Base-by-base conservation (phyloP, 2,797 vertebrate genomes). In the Lepilemur ruficaudatus region DNA sequence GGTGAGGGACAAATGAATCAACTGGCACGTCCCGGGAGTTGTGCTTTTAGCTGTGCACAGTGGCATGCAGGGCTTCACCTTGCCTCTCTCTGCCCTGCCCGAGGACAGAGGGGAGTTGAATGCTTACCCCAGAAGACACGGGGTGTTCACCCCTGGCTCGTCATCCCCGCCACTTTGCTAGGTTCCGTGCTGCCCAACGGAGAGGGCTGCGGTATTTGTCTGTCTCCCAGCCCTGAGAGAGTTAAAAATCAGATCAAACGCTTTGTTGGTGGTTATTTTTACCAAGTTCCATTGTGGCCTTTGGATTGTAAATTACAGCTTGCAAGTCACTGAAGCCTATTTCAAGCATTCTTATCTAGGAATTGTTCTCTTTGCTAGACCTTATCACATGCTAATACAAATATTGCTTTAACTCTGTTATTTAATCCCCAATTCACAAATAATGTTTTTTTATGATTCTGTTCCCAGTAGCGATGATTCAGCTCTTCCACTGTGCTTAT, bases 361-460 rank as follows among this genome's bases (percentile, higher is more conserved):
- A 87, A 87, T 50, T 76, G 84, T 80, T 96, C 30, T 0, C 69
- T 92, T 90, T 95, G 48, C 61, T 83, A 92, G 94, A 81, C 92
- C 69, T 96, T 95, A 95, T 89, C 88, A 75, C 11, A 43, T 4
- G 5, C n/a, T 69, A 91, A 79, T 73, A 43, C 89, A 97, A 95
- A 95, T 80, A 94, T 20, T 89, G 85, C 89, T 93, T 85, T 72
- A 89, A 82, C 69, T 89, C 89, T 95, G 73, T 23, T 97, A 82
- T 88, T 86, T 90, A 94, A 96, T 76, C 82, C 88, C 41, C 48
- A 90, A n/a, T 92, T 96, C 84, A 79, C 85, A 96, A 95, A 95
- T 91, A 93, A 30, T 35, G 0, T 61, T 67, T 72, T 72, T 95
- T 97, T 89, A 93, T 86, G 63, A 85, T 84, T 94, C 41, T 85